Conservation (phyloP, 2,888 invertebrate species). For the Serrognathus titanus region DNA sequence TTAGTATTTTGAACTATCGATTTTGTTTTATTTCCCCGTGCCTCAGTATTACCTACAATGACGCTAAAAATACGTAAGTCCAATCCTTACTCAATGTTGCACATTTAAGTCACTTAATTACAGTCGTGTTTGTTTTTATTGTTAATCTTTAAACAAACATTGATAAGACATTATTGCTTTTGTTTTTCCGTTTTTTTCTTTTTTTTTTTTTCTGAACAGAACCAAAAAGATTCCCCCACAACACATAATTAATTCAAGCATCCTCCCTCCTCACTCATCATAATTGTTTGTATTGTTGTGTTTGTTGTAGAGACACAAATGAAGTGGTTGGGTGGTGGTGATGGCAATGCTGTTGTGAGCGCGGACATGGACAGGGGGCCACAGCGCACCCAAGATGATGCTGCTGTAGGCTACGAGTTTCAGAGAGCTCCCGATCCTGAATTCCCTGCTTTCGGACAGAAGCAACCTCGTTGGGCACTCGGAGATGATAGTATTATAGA, state of each 20-base stretch:
- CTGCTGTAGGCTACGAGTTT: slow-evolving; percentile 89
- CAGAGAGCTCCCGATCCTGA: slow-evolving; percentile 81
- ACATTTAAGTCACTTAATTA: neutral
- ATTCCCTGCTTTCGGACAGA: slow-evolving; percentile 66
- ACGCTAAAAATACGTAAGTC: slow-evolving; percentile 19
- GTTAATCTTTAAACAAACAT: slow-evolving; percentile 5
- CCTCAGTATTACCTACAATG: slow-evolving; percentile 10
- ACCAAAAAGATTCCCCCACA: too few relatives aligned
- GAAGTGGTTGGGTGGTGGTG: slow-evolving; percentile 74
- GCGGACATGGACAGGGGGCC: slow-evolving; percentile 65
- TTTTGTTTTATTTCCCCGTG: slow-evolving; percentile 18
- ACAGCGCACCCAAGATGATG: slow-evolving; percentile 82
- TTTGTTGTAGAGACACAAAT: slow-evolving; percentile 53
- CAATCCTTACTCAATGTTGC: neutral
- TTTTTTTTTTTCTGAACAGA: neutral
- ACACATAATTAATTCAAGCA: neutral
- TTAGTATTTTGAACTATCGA: slow-evolving; percentile 12
- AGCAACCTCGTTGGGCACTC: slow-evolving; percentile 79
- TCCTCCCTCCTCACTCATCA: neutral
- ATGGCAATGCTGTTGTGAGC: slow-evolving; percentile 60
- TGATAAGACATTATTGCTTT: slow-evolving; percentile 1
- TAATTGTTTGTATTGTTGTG: neutral
- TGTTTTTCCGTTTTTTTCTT: neutral
- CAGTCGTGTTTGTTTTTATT: slow-evolving; percentile 3
- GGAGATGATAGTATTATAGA: slow-evolving; percentile 86